Base-by-base conservation (phyloP, 2,888 invertebrate genomes). In the Leucophenga maculata region DNA sequence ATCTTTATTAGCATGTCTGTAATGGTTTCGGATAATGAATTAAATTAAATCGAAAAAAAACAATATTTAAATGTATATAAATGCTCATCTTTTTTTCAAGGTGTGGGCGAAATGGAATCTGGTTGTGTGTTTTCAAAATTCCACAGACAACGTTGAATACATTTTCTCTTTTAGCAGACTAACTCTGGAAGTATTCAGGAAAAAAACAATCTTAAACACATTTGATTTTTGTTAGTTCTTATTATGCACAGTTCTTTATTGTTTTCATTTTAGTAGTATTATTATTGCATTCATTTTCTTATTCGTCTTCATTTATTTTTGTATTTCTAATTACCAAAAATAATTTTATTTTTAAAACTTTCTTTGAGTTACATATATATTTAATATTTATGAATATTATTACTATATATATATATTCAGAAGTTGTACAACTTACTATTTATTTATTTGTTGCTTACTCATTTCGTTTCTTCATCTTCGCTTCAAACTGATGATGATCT, bases 251-350 rank as follows among this genome's bases (percentile, higher is more conserved):
- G 62, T 46, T 64, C 48, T 64, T 64, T 64, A 48, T 60, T 60
- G 20, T 55, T 22, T 18, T 60, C 75, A 75, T 80, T 83, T 78
- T 78, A 74, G 79, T 39, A 39, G 39, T 39, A 39, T 80, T 83
- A 81, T 80, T 80, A 80, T 80, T 83, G 80, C 83, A 79, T 74
- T 75, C 74, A 69, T 73, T 71, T 80, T 78, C 78, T 75, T 76
- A 76, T 74, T 80, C 82, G 78, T 74, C 77, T 77, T 83, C 75
- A 75, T 79, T 74, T 74, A 59, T 11, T 62, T 62, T 64, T 14
- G 64, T 64, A 74, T 66, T 73, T 73, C 74, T 76, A 75, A 73
- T 86, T 86, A 86, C 86, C 86, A 86, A 86, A 86, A 86, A 86
- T 86, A 86, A 78, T 84, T 85, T 83, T 60, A 39, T 13, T 39